A percentile compares a stretch with the other conserved stretches of the same genome.
These are phyloP conservation scores for Nasonia oneida DNA, from an alignment of 2,888 invertebrate species.

Conservation along the genomic window DNA sequence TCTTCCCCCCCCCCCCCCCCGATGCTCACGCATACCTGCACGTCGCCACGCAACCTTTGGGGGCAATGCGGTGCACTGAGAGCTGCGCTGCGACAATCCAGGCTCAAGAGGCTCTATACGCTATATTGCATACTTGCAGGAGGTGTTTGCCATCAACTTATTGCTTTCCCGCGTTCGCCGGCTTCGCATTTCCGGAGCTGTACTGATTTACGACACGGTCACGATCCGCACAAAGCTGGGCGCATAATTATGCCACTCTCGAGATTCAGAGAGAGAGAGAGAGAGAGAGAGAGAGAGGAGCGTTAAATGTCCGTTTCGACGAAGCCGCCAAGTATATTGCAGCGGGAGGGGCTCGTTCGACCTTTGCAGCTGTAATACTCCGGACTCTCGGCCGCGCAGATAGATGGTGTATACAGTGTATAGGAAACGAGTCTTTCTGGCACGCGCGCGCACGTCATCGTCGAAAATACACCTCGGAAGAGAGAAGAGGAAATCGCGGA, in stretches of 20 bases:
- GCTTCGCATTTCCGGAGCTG: no score
- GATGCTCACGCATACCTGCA: no score
- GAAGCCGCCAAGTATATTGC: neutral
- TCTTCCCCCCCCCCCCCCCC: no score
- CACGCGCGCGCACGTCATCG: constrained; percentile 68
- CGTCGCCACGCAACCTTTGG: no score
- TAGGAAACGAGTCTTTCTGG: neutral
- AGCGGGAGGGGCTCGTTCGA: neutral
- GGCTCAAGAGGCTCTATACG: no score
- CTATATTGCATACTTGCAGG: no score
- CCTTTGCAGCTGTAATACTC: constrained; percentile 19
- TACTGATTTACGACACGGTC: constrained; percentile 3
- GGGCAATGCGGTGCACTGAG: no score
- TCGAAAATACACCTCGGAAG: constrained; percentile 68
- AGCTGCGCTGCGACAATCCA: no score
- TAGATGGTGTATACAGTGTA: no score
- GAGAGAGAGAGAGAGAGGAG: no score
- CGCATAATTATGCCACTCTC: neutral
- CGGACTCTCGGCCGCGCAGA: neutral
- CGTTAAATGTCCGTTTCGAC: neutral
- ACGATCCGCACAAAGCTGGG: neutral
- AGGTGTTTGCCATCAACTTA: no score
- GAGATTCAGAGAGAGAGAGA: neutral
- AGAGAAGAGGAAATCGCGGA: neutral
- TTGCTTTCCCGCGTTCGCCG: no score